Base-by-base conservation (phyloP, 1,140 invertebrate genomes). In the Pseudomyrmex sp. region DNA sequence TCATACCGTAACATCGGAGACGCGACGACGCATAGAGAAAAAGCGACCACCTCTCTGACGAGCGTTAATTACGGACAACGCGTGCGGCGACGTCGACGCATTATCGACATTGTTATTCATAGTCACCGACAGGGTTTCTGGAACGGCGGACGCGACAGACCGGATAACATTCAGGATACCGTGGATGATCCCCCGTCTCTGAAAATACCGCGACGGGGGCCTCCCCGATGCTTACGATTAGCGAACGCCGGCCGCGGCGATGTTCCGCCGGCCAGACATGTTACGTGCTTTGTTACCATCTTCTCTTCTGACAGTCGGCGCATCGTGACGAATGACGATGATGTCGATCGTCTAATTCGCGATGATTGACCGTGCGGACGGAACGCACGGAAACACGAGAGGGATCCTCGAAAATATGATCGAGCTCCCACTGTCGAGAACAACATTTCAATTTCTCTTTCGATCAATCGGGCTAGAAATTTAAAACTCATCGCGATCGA, bases 71-170 rank as follows among this genome's bases (percentile, higher is more conserved):
- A 82, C 48, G 18, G 65, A 62, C 75, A 59, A 12, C 82, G 70
- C 59, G n/a, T n/a, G 46, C 23, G 18, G 20, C 63, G 52, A 44
- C 65, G 76, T 26, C 66, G 50, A 65, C 82, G 62, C 63, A 58
- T 83, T 83, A 83, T 83, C 63, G 83, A 70, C 77, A 82, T 83
- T 76, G 58, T 84, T 84, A 84, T 84, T 84, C 83, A 84, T 82
- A 79, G 46, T 63, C 72, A 50, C 52, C 23, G 18, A n/a, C 13
- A 26, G 35, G 59, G 35, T 58, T 35, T 26, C 79, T 74, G 70
- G 74, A 77, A 83, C 54, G 74, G 59, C 23, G 65, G n/a, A 68
- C 61, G 74, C 56, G 82, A 61, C 82, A 62, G 82, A 62, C 82
- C 56, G 35, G 35, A n/a, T 79, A 84, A 79, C 63, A 23, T 35